A percentile compares a stretch with the other conserved stretches of the same genome.
These are phyloP conservation scores for Tineola bisselliella DNA, from an alignment of 2,888 invertebrate genomes.

Conservation along the genomic window DNA sequence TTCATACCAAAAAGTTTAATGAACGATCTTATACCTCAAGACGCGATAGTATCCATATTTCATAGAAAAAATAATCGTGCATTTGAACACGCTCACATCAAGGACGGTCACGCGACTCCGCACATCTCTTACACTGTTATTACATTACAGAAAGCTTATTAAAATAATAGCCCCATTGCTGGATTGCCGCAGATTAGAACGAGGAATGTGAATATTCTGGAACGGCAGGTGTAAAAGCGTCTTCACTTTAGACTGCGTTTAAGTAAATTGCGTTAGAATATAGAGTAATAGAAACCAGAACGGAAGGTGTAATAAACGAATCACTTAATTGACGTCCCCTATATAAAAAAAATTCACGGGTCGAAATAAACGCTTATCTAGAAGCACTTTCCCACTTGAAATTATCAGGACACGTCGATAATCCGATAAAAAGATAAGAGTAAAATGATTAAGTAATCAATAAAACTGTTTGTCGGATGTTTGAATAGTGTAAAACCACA, in stretches of 20 bases:
- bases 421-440: slow-evolving; percentile 3
- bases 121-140: slow-evolving; percentile 19
- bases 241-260: slow-evolving; percentile 18
- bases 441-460: slow-evolving; percentile 10
- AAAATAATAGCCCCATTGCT: slow-evolving; percentile 38
- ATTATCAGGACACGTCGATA: background rate
- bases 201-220: slow-evolving; percentile 43
- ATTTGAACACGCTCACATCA: slow-evolving; percentile 38
- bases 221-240: slow-evolving; percentile 15
- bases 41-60: slow-evolving; percentile 15
- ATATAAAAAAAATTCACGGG: background rate
- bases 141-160: slow-evolving; percentile 33
- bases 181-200: slow-evolving; percentile 35
- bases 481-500: background rate
- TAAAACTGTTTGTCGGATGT: background rate
- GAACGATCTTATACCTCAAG: background rate
- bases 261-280: slow-evolving; percentile 21
- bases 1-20: slow-evolving; percentile 4
- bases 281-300: background rate
- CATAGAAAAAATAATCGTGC: slow-evolving; percentile 40
- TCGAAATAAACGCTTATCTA: background rate
- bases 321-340: background rate
- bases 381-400: slow-evolving; percentile 6
- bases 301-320: slow-evolving; percentile 4
- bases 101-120: slow-evolving; percentile 46